Conservation (phyloP, 1,140 invertebrate species). For the Drosophila yakuba region DNA sequence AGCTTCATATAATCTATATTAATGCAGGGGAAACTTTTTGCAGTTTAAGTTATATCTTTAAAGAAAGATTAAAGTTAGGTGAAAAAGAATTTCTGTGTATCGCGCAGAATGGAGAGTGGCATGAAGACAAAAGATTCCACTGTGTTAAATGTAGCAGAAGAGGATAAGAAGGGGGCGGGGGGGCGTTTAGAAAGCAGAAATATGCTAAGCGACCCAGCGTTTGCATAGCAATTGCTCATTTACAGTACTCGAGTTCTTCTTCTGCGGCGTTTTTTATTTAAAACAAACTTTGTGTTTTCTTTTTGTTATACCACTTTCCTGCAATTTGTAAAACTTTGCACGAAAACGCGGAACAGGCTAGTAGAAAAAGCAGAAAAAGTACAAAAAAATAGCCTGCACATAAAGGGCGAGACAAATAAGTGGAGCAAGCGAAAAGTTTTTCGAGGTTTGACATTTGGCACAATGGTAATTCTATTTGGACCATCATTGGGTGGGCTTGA, state of each 20-base stretch:
- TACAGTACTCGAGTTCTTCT: slow-evolving; percentile 38
- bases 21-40: background rate
- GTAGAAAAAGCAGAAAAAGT: background rate
- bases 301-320: slow-evolving; percentile 27
- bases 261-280: slow-evolving; percentile 25
- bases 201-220: slow-evolving; percentile 72
- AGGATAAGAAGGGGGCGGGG: slow-evolving; percentile 17
- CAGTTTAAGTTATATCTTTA: background rate
- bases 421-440: slow-evolving; percentile 60
- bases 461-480: slow-evolving; percentile 64
- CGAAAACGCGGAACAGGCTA: slow-evolving; percentile 12
- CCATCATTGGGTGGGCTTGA: slow-evolving; percentile 38
- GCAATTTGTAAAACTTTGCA: slow-evolving; percentile 53
- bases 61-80: background rate
- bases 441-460: slow-evolving; percentile 76
- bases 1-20: background rate
- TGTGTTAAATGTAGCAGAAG: slow-evolving; percentile 73
- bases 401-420: slow-evolving; percentile 52
- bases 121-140: slow-evolving; percentile 11
- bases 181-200: slow-evolving; percentile 77
- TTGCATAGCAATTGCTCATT: slow-evolving; percentile 82
- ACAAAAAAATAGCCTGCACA: slow-evolving; percentile 5
- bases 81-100: slow-evolving; percentile 4
- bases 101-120: background rate
- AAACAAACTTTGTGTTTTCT: slow-evolving; percentile 43